Evolutionary conservation across 1,140 invertebrate species (phyloP).

Genomic region (Himalopsyche phryganea): DNA sequence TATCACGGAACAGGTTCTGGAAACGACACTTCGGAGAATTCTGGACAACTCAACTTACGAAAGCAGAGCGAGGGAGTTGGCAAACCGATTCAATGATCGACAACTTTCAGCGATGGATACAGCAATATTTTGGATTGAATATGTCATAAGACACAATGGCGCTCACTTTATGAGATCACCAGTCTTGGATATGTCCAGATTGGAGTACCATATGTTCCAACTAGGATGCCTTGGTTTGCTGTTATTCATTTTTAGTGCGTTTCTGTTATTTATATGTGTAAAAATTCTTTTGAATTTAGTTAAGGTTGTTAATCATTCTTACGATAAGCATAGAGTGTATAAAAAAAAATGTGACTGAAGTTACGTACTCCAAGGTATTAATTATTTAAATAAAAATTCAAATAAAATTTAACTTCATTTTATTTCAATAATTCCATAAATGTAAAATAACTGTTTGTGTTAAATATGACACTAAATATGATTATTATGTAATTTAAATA

Average conservation of each 20-base stretch:
- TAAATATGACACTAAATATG: no score
- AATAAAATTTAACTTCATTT: no score
- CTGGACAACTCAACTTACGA: constrained; percentile 40
- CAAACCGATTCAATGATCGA: constrained; percentile 33
- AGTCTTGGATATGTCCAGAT: constrained; percentile 28
- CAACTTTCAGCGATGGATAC: constrained; percentile 41
- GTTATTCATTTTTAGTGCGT: constrained; percentile 8
- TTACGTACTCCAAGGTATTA: no score
- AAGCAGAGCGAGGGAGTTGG: constrained; percentile 8
- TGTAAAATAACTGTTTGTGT: no score
- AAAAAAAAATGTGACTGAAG: no score
- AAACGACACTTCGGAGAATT: constrained; percentile 37
- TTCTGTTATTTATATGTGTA: constrained; percentile 29
- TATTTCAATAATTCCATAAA: no score
- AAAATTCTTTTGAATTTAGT: no score
- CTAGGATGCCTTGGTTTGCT: no score
- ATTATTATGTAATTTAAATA: no score
- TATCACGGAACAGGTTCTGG: constrained; percentile 40
- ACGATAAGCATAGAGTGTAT: no score
- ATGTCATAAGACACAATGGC: constrained; percentile 46
- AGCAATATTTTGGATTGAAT: constrained; percentile 48
- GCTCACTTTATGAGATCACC: constrained; percentile 42
- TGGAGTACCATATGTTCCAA: constrained; percentile 37
- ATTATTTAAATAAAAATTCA: no score
- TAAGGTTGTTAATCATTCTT: no score